phyloP scores from a whole-genome alignment of 2,113 vertebrate species.

The Chaetorhynchus papuensis region DNA sequence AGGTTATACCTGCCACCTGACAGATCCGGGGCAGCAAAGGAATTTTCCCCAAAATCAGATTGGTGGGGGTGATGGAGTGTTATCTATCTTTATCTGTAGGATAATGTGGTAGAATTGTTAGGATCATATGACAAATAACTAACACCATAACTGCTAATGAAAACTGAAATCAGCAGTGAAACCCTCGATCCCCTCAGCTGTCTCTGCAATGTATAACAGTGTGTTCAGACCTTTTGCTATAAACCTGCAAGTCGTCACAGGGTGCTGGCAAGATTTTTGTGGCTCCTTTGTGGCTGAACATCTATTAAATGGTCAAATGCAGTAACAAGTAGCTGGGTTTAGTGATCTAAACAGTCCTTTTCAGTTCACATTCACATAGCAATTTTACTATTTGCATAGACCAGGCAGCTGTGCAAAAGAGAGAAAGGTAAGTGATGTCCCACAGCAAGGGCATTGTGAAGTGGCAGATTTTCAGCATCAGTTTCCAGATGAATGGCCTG shows the following conservation, averaged over 20 bases:
- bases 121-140: neutral
- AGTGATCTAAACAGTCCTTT: neutral
- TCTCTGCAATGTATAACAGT: neutral
- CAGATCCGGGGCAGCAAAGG: neutral
- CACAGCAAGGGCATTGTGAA: neutral
- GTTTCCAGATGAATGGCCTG: neutral
- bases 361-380: neutral
- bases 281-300: neutral
- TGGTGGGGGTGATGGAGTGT: rapidly evolving
- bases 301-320: neutral
- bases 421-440: neutral
- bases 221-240: neutral
- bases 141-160: neutral
- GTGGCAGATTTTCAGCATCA: neutral
- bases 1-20: neutral
- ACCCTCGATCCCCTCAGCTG: neutral
- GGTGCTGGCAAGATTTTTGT: neutral
- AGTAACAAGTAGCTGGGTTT: neutral
- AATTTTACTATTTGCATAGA: neutral
- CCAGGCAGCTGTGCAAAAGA: neutral
- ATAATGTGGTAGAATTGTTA: neutral
- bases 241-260: neutral
- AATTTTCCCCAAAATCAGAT: neutral
- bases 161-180: neutral
- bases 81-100: neutral